Percentiles rank a stretch among this genome's conserved stretches.
These are phyloP conservation scores for Teleiodes luculella DNA, from an alignment of 2,888 invertebrate genomes.

Conservation along the genomic window DNA sequence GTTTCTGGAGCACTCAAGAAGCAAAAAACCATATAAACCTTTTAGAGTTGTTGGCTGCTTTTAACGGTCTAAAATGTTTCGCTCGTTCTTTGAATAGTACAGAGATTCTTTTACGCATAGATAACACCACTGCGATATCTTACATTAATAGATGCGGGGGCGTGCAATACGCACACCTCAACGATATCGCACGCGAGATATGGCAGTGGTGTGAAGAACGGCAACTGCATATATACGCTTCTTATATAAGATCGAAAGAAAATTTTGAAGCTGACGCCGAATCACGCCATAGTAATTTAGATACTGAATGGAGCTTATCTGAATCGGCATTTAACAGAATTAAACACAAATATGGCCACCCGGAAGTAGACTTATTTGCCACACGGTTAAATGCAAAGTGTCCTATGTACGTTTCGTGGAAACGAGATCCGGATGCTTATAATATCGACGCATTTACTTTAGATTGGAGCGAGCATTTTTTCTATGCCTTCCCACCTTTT, in stretches of 20 bases:
- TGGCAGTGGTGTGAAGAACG: conserved; percentile 18
- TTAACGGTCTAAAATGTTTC: conserved; percentile 19
- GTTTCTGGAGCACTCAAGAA: conserved; percentile 13
- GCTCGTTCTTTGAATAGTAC: conserved; percentile 8
- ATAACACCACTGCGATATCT: conserved; percentile 23
- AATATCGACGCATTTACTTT: conserved; percentile 22
- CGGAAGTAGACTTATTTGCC: conserved; percentile 4
- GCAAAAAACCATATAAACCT: conserved; percentile 15
- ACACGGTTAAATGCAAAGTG: conserved; percentile 6
- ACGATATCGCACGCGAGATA: not conserved
- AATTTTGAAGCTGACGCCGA: conserved; percentile 9
- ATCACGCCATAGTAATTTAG: conserved; percentile 6
- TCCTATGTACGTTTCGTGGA: conserved; percentile 15
- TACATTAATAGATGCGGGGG: not conserved
- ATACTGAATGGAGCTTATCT: conserved; percentile 7
- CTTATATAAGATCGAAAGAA: conserved; percentile 9
- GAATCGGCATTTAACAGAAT: not conserved
- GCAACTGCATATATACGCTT: conserved; percentile 3
- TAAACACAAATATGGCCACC: not conserved
- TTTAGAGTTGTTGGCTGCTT: conserved; percentile 18
- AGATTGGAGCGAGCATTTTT: conserved; percentile 14
- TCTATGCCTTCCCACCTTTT: conserved; percentile 24
- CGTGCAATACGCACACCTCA: not conserved
- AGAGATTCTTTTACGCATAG: conserved; percentile 20
- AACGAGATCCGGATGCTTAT: conserved; percentile 16